phyloP scores from a whole-genome alignment of 2,113 vertebrate species.

The Amblyopsis rosae region DNA sequence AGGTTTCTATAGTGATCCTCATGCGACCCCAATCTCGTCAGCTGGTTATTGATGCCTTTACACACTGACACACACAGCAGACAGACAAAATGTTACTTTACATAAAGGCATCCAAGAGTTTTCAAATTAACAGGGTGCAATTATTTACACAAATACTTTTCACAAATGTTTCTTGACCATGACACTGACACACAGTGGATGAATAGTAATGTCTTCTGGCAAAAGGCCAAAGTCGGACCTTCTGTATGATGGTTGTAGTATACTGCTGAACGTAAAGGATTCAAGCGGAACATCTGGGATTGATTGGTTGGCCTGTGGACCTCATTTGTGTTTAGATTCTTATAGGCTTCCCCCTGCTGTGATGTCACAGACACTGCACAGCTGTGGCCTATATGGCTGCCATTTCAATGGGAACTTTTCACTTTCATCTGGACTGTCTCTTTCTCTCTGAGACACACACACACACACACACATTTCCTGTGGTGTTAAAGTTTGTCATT shows the following conservation, averaged over 20 bases:
- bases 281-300: too few relatives aligned
- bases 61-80: conserved; percentile 79
- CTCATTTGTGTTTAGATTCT: not conserved
- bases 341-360: not conserved
- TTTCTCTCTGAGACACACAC: conserved; percentile 7
- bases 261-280: too few relatives aligned
- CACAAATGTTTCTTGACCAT: too few relatives aligned
- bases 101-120: not conserved
- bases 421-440: not conserved
- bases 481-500: not conserved
- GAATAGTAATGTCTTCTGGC: too few relatives aligned
- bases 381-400: not conserved
- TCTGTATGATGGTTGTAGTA: too few relatives aligned
- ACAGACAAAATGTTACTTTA: not conserved
- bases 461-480: conserved; percentile 1
- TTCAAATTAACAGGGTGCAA: not conserved
- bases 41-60: conserved; percentile 87
- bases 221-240: too few relatives aligned
- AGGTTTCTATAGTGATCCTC: conserved; percentile 86
- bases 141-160: not conserved
- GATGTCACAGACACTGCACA: not conserved
- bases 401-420: not conserved
- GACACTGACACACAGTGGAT: too few relatives aligned
- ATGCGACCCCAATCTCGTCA: conserved; percentile 78
- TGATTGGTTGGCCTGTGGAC: too few relatives aligned